phyloP scores from a whole-genome alignment of 2,113 vertebrate genomes.

The Oceanodroma tethys region DNA sequence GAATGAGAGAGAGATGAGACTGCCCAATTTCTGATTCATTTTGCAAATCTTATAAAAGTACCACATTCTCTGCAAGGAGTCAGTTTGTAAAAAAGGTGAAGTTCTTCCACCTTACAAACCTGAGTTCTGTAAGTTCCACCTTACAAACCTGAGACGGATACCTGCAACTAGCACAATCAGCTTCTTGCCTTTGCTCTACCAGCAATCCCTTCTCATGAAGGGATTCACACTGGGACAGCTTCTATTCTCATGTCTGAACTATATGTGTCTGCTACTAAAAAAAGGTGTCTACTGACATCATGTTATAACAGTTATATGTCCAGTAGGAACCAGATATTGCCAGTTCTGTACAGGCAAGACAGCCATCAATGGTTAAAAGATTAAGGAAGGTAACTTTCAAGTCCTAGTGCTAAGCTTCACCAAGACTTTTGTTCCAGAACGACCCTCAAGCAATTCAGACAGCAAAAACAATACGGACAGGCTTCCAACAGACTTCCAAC shows the following conservation, averaged over 20 bases:
- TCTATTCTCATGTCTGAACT: not conserved
- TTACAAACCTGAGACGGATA: not conserved
- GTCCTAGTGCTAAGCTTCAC: not conserved
- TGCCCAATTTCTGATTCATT: not conserved
- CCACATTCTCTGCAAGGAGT: not conserved
- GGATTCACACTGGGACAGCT: not conserved
- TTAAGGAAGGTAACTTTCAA: not conserved
- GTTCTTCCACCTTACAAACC: not conserved
- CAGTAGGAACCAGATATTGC: not conserved
- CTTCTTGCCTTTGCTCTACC: not conserved
- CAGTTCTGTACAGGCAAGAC: not conserved
- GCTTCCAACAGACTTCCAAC: not conserved
- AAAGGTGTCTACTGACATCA: not conserved
- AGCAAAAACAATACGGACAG: rapidly evolving
- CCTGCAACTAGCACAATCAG: not conserved
- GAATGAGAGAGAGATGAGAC: not conserved
- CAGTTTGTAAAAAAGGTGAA: not conserved
- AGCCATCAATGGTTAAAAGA: not conserved
- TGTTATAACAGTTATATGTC: not conserved
- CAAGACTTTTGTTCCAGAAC: not conserved
- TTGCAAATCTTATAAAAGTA: not conserved
- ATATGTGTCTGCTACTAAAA: not conserved
- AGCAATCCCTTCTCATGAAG: not conserved
- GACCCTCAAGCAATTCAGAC: not conserved
- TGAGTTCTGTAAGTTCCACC: not conserved